phyloP scores from a whole-genome alignment of 2,888 invertebrate genomes.

The Eulithis testata region DNA sequence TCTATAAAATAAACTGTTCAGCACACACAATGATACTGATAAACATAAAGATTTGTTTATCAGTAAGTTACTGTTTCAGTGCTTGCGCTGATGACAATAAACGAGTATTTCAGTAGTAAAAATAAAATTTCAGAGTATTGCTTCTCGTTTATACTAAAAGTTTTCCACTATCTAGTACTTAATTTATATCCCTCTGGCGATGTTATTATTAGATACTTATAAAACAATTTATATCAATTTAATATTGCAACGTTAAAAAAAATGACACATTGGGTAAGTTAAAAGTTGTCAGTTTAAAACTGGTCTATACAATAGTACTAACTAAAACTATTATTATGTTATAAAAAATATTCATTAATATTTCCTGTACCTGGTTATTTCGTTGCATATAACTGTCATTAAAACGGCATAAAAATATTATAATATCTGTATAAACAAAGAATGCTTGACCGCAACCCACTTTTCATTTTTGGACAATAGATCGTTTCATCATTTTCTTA shows the following conservation, averaged over 20 bases:
- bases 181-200: conserved; percentile 82
- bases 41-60: conserved; percentile 25
- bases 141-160: conserved; percentile 82
- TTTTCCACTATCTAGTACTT: conserved; percentile 77
- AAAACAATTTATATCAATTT: conserved; percentile 43
- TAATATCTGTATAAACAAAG: conserved; percentile 44
- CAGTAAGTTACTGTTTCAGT: conserved; percentile 46
- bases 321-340: conserved; percentile 63
- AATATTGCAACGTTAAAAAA: conserved; percentile 42
- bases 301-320: conserved; percentile 57
- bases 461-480: conserved; percentile 18
- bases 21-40: conserved; percentile 57
- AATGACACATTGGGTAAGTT: conserved; percentile 48
- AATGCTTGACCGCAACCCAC: conserved; percentile 56
- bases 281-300: conserved; percentile 52
- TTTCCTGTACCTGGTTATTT: conserved; percentile 63
- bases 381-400: conserved; percentile 64
- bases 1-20: conserved; percentile 57
- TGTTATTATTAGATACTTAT: conserved; percentile 54
- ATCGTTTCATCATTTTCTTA: conserved; percentile 10
- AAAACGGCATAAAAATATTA: conserved; percentile 49
- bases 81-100: conserved; percentile 62
- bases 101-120: conserved; percentile 79
- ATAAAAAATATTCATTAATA: conserved; percentile 54
- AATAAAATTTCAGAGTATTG: conserved; percentile 83